Base-by-base conservation (phyloP, 2,888 invertebrate genomes). In the Aradus depressus region DNA sequence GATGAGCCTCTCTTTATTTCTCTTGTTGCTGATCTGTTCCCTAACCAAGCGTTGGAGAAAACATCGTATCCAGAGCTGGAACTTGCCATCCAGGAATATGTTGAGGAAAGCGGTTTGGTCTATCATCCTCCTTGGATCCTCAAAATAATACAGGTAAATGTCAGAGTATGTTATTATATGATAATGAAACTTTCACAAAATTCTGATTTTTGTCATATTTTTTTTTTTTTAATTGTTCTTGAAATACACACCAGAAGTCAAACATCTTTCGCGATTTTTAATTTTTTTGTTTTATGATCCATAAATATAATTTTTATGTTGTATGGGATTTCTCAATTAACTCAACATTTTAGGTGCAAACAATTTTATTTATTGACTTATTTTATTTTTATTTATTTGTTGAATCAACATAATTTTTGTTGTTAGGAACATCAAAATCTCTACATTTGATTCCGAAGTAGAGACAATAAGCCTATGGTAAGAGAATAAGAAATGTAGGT, bases 1-100 rank as follows among this genome's bases (percentile, higher is more conserved):
- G 96, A 96, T 66, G 96, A 96, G 64, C 95, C 96, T 0, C 74
- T 96, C n/a, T 96, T 96, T 66, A 88, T 93, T 70, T 95, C 95
- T 0, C 71, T 96, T 35, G 92, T 96, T 21, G 85, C 92, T 26
- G 96, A 96, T 72, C 71, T 96, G 61, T 96, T 96, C 69, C 96
- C 96, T 1, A 95, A 92, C 68, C 91, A 95, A 72, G 77, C 80
- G 1, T 73, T 95, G 47, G 95, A 95, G 68, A 93, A 93, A 69
- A 92, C 93, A 8, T 75, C 78, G 21, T 93, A 96, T 65, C 82
- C 82, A 0, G 87, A 91, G 59, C 71, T 96, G 45, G 93, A 95
- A 68, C 79, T 82, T 6, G 89, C 92, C 1, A 91, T 96, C 53
- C 77, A 77, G 55, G 77, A 80, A 58, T 87, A 93, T 70, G 85